Conservation (phyloP, 2,888 invertebrate species). For the Lamellibrachia columna region DNA sequence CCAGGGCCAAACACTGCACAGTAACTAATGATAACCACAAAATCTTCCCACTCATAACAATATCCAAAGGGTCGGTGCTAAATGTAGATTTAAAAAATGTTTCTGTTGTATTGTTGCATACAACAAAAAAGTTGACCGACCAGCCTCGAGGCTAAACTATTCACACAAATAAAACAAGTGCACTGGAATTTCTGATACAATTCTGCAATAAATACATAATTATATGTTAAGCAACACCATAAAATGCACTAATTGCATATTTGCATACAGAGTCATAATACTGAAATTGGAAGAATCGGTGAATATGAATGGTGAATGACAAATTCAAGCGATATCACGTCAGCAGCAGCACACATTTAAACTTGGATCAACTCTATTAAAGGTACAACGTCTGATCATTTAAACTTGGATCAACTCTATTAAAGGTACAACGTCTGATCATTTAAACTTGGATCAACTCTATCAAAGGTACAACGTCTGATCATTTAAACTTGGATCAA, state of each 20-base stretch:
- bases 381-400: neutral
- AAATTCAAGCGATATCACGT: neutral
- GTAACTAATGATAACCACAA: neutral
- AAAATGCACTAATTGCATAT: neutral
- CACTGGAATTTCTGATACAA: neutral
- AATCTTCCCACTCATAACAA: neutral
- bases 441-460: too few relatives aligned
- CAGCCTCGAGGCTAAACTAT: neutral
- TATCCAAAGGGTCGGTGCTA: neutral
- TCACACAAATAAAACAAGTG: neutral
- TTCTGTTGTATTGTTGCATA: neutral
- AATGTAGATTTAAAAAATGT: too few relatives aligned
- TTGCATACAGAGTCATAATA: neutral
- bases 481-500: too few relatives aligned
- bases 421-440: neutral
- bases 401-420: too few relatives aligned
- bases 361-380: neutral
- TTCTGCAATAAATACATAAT: neutral
- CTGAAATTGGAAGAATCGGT: neutral
- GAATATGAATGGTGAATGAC: neutral
- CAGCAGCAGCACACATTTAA: neutral
- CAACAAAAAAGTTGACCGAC: neutral
- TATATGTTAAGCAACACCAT: neutral
- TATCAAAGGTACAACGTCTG: neutral
- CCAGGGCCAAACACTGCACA: neutral